Evolutionary conservation across 2,113 vertebrate species (phyloP).

Genomic region (Bolborhynchus lineola): DNA sequence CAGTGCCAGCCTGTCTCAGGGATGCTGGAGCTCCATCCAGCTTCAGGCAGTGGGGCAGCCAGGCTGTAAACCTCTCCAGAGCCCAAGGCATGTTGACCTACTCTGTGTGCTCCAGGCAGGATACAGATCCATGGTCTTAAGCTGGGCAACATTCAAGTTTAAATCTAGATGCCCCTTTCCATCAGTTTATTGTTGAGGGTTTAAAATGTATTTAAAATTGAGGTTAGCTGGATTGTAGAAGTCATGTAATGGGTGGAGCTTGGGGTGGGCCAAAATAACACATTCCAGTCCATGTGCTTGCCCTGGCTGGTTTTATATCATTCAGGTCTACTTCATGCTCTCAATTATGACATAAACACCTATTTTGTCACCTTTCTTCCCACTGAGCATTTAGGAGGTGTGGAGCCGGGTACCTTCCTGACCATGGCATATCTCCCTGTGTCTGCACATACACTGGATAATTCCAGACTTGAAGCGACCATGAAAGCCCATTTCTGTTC

Average conservation of each 20-base stretch:
- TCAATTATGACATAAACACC: background rate
- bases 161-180: background rate
- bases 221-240: background rate
- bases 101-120: background rate
- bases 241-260: background rate
- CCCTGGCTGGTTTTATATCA: background rate
- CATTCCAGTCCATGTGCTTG: background rate
- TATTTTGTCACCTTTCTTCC: background rate
- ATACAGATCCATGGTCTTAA: fast-evolving
- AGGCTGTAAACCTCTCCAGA: background rate
- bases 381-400: background rate
- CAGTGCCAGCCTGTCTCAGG: background rate
- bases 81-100: fast-evolving
- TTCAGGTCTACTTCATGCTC: background rate
- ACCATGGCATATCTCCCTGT: fast-evolving
- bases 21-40: background rate
- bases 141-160: background rate
- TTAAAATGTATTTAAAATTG: background rate
- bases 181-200: background rate
- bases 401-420: background rate
- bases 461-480: background rate
- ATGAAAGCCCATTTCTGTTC: background rate
- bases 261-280: background rate
- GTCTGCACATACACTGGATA: background rate
- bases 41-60: background rate